A percentile compares a stretch with the other conserved stretches of the same genome.
Conservation (phyloP, 1,140 invertebrate species). For the Pomacea maculata region DNA sequence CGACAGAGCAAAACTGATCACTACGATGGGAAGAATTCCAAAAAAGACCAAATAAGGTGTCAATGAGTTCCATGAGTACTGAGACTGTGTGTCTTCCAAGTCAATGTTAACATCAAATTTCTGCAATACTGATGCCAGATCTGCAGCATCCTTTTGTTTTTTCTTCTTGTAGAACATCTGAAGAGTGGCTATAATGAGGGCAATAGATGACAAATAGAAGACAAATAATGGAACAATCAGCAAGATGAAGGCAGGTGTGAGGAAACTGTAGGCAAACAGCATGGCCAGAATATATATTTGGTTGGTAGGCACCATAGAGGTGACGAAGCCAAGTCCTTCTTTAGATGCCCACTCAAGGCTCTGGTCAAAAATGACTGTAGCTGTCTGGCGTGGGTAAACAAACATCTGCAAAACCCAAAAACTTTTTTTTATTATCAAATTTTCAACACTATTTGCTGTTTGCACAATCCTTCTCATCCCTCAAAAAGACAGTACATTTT, state of each 20-base stretch:
- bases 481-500: too few relatives aligned
- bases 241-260: conserved; percentile 74
- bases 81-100: conserved; percentile 80
- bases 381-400: conserved; percentile 62
- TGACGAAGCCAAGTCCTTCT: conserved; percentile 79
- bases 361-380: conserved; percentile 81
- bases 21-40: conserved; percentile 76
- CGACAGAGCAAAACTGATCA: conserved; percentile 80
- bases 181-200: conserved; percentile 81
- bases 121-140: conserved; percentile 49
- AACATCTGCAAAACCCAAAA: conserved; percentile 30
- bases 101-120: conserved; percentile 63
- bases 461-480: too few relatives aligned
- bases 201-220: conserved; percentile 77
- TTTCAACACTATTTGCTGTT: too few relatives aligned
- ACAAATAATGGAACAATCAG: conserved; percentile 75
- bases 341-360: conserved; percentile 82
- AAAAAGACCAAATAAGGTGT: conserved; percentile 84
- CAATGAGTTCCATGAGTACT: conserved; percentile 83
- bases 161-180: conserved; percentile 71
- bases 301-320: conserved; percentile 79
- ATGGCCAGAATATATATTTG: conserved; percentile 74
- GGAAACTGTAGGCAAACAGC: conserved; percentile 75
- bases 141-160: conserved; percentile 50
- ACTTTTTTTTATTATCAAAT: too few relatives aligned